Evolutionary conservation across 2,888 invertebrate genomes (phyloP), one percentile per base, ranked within the genome.

Genomic region (Drosophila cognata): DNA sequence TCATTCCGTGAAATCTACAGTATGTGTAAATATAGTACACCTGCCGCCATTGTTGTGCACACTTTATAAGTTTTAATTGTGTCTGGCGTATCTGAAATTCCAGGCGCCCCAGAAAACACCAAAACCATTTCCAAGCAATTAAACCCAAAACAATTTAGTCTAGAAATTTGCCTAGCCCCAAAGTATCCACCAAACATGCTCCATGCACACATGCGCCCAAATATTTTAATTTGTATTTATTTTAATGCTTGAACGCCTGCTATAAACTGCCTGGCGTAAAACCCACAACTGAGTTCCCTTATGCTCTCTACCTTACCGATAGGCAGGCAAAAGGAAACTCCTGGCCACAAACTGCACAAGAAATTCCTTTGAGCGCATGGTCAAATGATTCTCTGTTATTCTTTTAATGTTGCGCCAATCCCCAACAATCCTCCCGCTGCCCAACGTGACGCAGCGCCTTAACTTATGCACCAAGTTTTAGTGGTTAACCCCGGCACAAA

Each of bases 201-300:
- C n/a, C 8, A 16, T 16, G 25, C 25, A 56, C 33, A 18, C 58
- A 71, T 69, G 43, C 16, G 41, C 31, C 51, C 35, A 84, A 89
- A 84, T 85, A 88, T 86, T 89, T 86, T 88, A 86, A 86, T 86
- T 86, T 86, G 88, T 89, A 85, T 86, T 89, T 89, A 88, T 84
- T 88, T 89, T 88, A 86, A 86, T 86, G 89, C 81, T 82, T 57
- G 81, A 89, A 88, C 85, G 83, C 85, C 71, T 64, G 63, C 66
- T 31, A 57, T 65, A 67, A 69, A 72, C 58, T 53, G 68, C 57
- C 57, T 67, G 65, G 79, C 74, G 71, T 65, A 58, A 68, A 80
- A 69, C 67, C 88, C 81, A 77, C 88, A 82, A 29, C 21, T 11
- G 21, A 38, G 29, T 46, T 41, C 50, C 65, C 10, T 50, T 35